A percentile compares a stretch with the other conserved stretches of the same genome.
phyloP scores from a whole-genome alignment of 2,113 vertebrate genomes.

The Ariopsis seemanni region DNA sequence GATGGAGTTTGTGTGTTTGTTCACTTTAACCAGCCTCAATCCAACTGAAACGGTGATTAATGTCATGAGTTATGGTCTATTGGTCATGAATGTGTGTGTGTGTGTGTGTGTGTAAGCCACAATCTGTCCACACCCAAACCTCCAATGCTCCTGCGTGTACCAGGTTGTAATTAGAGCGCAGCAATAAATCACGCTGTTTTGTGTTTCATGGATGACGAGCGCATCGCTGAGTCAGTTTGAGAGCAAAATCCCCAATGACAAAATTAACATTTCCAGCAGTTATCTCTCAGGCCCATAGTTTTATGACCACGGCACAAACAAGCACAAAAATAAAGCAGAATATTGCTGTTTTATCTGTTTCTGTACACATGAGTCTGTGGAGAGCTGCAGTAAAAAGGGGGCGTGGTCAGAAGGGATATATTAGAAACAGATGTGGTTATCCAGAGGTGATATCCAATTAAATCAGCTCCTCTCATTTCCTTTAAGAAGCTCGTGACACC shows the following conservation, averaged over 20 bases:
- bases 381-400: too few relatives aligned
- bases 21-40: conserved; percentile 4
- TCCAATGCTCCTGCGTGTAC: neutral
- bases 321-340: neutral
- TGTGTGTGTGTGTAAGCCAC: conserved; percentile 2
- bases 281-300: neutral
- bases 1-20: neutral
- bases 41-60: conserved; percentile 40
- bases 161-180: conserved; percentile 49
- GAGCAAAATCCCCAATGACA: neutral
- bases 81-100: conserved; percentile 51
- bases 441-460: neutral
- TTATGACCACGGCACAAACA: too few relatives aligned
- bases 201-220: conserved; percentile 53
- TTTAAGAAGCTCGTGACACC: neutral
- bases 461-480: neutral
- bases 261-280: neutral
- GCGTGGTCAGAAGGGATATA: too few relatives aligned
- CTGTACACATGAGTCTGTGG: too few relatives aligned
- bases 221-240: conserved; percentile 40
- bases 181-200: conserved; percentile 56
- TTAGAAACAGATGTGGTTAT: neutral
- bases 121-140: conserved; percentile 9
- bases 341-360: neutral
- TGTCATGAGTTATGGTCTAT: conserved; percentile 30